Base-by-base conservation (phyloP, 2,113 vertebrate species). In the Sphaerodactylus townsendi region DNA sequence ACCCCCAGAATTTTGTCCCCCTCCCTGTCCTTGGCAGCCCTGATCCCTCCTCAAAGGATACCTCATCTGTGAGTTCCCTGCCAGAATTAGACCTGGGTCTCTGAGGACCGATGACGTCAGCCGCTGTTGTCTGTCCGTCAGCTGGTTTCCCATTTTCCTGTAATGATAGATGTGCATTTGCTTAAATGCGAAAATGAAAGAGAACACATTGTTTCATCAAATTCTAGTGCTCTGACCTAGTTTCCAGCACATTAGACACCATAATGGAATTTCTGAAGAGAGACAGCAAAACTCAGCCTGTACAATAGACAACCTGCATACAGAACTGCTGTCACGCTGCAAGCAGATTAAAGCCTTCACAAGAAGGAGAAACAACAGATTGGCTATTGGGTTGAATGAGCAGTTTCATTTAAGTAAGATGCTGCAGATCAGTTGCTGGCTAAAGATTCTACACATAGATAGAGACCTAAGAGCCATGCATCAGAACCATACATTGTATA, bases 51-150 rank as follows among this genome's bases (percentile, higher is more conserved):
- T 2, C 11, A n/a, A 73, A 73, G 19, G 48, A 78, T 96, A 99
- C 99, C 96, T 99, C 99, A 93, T 99, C 99, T 4, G 98, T 99
- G 88, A 99, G 98, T 84, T 99, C 99, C 96, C 99, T 96, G 66
- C 99, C 99, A 35, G 99, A 99, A 93, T 98, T 97, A 83, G 99
- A 99, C 46, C 99, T 97, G 37, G 99, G 99, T 89, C 99, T 97
- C 85, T 98, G 98, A 56, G 99, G 97, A 81, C 98, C 97, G 59
- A 96, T 91, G n/a, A 96, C 94, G 90, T 98, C 97, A 86, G 92
- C 94, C 71, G 96, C 94, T 48, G 93, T 73, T 83, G 93, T 90
- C 91, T 96, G 97, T 33, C 97, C 97, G 68, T 98, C 98, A 79
- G 96, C 93, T 68, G 91, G 65, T 88, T 96, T 97, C 66, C 97